These are phyloP conservation scores for Tenthredo notha DNA, from an alignment of 2,888 invertebrate genomes.

Conservation along the genomic window DNA sequence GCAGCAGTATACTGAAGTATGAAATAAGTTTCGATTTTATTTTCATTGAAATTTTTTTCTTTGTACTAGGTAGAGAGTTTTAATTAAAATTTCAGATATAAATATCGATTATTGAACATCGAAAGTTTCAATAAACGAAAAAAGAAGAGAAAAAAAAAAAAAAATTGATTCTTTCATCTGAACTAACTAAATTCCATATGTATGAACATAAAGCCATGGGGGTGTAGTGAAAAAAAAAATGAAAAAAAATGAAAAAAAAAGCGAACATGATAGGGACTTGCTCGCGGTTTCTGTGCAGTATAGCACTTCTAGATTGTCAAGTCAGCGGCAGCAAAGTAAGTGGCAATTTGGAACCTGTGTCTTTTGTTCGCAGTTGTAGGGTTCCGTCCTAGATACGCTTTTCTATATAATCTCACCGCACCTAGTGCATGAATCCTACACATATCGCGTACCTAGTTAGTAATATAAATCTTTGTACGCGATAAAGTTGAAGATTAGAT, in stretches of 20 bases:
- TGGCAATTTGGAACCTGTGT: slow-evolving; percentile 27
- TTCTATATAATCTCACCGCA: background rate
- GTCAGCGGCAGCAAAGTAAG: slow-evolving; percentile 15
- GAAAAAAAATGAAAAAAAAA: background rate
- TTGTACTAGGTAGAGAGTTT: background rate
- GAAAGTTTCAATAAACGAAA: background rate
- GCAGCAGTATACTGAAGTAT: background rate
- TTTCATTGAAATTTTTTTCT: background rate
- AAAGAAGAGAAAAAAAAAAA: background rate
- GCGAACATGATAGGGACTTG: background rate
- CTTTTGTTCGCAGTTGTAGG: slow-evolving; percentile 5
- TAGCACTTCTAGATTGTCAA: slow-evolving; percentile 21
- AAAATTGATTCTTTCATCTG: no score
- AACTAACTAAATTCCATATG: no score
- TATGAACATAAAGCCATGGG: no score
- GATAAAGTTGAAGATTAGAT: background rate
- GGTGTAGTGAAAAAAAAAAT: background rate
- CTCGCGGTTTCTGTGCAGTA: background rate
- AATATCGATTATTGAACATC: background rate
- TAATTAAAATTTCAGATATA: background rate
- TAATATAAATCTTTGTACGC: background rate
- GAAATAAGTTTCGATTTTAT: background rate
- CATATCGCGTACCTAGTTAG: background rate
- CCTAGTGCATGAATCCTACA: background rate
- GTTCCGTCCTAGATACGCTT: background rate